phyloP scores from a whole-genome alignment of 2,888 invertebrate species.

The Tenthredo scrophulariae region DNA sequence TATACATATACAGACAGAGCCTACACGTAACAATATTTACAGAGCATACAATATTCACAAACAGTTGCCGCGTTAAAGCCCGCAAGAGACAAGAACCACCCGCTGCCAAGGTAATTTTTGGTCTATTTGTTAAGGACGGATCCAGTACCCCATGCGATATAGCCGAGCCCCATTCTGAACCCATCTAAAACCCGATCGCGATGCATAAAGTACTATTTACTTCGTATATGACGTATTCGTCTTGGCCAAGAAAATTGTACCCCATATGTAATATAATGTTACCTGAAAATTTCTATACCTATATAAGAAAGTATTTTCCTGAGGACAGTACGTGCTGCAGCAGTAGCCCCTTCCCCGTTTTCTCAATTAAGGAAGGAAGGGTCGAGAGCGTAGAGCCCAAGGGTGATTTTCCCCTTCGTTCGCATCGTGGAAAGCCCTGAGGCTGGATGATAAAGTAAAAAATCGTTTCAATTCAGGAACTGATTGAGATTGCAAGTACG shows the following conservation, averaged over 20 bases:
- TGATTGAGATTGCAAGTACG: conserved; percentile 64
- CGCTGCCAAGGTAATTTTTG: conserved; percentile 4
- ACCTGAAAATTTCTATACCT: background rate
- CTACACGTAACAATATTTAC: conserved; percentile 42
- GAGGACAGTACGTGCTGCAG: background rate
- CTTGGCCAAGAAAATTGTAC: background rate
- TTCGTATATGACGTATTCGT: conserved; percentile 8
- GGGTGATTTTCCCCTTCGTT: conserved; percentile 5
- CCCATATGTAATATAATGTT: too few species aligned
- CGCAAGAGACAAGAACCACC: conserved; percentile 3
- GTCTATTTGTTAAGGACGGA: conserved; percentile 36
- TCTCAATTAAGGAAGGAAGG: conserved; percentile 48
- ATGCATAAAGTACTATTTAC: background rate
- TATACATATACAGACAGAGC: background rate
- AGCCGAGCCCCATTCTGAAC: background rate
- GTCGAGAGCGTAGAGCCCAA: conserved; percentile 12
- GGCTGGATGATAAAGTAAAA: conserved; percentile 11
- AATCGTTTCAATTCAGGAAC: conserved; percentile 69
- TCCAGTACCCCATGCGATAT: background rate
- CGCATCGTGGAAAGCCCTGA: background rate
- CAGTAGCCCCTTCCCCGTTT: background rate
- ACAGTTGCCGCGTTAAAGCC: conserved; percentile 35
- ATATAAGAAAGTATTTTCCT: background rate
- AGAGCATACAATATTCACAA: conserved; percentile 42
- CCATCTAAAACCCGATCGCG: background rate